phyloP scores from a whole-genome alignment of 2,888 invertebrate genomes.

The Ormyrus nitidulus region DNA sequence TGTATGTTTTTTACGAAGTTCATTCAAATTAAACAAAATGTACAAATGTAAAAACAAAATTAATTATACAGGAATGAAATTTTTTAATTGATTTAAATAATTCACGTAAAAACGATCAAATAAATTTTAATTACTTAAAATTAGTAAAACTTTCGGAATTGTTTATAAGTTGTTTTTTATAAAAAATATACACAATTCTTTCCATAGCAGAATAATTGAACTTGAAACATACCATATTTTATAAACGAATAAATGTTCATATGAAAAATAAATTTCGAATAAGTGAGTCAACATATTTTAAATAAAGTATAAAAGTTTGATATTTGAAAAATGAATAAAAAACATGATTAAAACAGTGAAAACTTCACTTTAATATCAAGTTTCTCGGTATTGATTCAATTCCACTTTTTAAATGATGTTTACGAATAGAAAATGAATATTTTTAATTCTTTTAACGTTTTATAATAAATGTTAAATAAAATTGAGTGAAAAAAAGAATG shows the following conservation, averaged over 20 bases:
- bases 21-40: not conserved
- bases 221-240: no score
- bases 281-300: conserved; percentile 14
- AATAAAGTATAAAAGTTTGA: conserved; percentile 29
- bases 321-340: conserved; percentile 13
- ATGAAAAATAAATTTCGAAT: no score
- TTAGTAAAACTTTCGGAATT: not conserved
- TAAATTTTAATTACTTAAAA: not conserved
- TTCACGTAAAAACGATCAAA: not conserved
- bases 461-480: conserved; percentile 36
- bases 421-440: conserved; percentile 31
- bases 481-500: conserved; percentile 47
- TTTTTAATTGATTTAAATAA: not conserved
- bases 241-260: no score
- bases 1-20: conserved; percentile 9
- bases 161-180: not conserved
- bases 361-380: conserved; percentile 22
- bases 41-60: conserved; percentile 8
- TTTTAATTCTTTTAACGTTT: conserved; percentile 14
- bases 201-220: no score
- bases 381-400: conserved; percentile 46
- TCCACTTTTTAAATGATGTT: conserved; percentile 28
- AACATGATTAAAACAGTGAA: conserved; percentile 17
- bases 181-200: no score
- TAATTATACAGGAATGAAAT: not conserved